These are phyloP conservation scores for Sminthurides bifidus DNA, from an alignment of 1,140 invertebrate genomes.

Conservation along the genomic window DNA sequence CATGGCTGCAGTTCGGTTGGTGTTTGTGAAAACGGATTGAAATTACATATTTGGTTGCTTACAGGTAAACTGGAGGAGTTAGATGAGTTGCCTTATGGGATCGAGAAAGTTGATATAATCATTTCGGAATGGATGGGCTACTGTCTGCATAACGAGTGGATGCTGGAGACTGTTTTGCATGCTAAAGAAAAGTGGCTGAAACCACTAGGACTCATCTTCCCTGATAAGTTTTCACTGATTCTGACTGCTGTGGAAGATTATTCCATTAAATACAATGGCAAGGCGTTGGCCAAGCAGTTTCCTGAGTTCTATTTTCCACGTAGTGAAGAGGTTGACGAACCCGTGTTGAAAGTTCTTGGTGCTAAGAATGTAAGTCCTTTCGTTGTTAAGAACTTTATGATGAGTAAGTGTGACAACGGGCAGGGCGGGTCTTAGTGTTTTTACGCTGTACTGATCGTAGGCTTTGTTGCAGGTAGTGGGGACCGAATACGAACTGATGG, in stretches of 20 bases:
- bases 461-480: slow-evolving; percentile 56
- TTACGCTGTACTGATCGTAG: background rate
- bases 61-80: slow-evolving; percentile 43
- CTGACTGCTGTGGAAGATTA: slow-evolving; percentile 92
- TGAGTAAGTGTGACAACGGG: background rate
- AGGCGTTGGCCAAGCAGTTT: slow-evolving; percentile 99
- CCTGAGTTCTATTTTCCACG: slow-evolving; percentile 98
- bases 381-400: background rate
- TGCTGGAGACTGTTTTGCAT: slow-evolving; percentile 45
- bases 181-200: slow-evolving; percentile 49
- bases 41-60: background rate
- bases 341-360: slow-evolving; percentile 50
- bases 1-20: no score
- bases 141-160: slow-evolving; percentile 51
- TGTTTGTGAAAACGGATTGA: no score
- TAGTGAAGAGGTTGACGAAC: slow-evolving; percentile 94
- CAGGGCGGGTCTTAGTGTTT: background rate
- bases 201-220: slow-evolving; percentile 23
- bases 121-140: slow-evolving; percentile 58
- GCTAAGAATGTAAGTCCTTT: background rate
- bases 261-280: slow-evolving; percentile 99
- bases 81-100: slow-evolving; percentile 37
- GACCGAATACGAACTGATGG: slow-evolving; percentile 71
- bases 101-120: slow-evolving; percentile 49
- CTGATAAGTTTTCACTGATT: slow-evolving; percentile 47